These are phyloP conservation scores for Aporrectodea caliginosa DNA, from an alignment of 1,140 invertebrate species.

Conservation along the genomic window DNA sequence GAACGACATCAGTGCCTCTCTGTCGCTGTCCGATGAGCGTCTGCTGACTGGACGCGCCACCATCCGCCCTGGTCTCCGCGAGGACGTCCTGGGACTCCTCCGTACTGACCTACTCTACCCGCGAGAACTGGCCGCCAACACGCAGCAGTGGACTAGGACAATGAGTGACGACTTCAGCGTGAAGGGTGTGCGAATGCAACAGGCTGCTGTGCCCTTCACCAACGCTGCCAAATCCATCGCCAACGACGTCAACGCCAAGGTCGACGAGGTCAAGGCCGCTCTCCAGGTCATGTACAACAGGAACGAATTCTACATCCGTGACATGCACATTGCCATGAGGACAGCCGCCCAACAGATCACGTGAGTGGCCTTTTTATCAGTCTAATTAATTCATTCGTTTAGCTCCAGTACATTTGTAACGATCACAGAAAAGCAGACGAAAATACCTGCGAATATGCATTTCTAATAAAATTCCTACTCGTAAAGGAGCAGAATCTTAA, in stretches of 20 bases:
- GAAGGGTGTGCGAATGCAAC: neutral
- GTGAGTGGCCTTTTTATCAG: no score
- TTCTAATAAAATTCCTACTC: no score
- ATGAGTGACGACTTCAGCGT: slow-evolving; percentile 23
- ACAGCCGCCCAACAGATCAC: neutral
- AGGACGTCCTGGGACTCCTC: neutral
- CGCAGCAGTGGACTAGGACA: slow-evolving; percentile 34
- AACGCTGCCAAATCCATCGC: neutral
- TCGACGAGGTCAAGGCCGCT: slow-evolving; percentile 20
- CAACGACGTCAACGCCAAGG: slow-evolving; percentile 1
- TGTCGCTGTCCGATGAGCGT: slow-evolving; percentile 3
- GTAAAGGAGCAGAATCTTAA: no score
- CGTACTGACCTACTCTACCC: slow-evolving; percentile 33
- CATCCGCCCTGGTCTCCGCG: neutral
- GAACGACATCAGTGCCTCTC: neutral
- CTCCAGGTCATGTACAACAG: slow-evolving; percentile 36
- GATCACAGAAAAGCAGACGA: no score
- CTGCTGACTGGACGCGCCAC: neutral
- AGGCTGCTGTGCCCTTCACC: neutral
- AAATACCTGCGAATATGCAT: no score
- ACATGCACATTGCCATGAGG: slow-evolving; percentile 29
- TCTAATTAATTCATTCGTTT: no score
- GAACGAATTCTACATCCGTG: slow-evolving; percentile 42
- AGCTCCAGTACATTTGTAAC: no score
- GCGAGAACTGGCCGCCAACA: slow-evolving; percentile 26